phyloP scores from a whole-genome alignment of 2,888 invertebrate species.

The Teinopalpus imperialis region DNA sequence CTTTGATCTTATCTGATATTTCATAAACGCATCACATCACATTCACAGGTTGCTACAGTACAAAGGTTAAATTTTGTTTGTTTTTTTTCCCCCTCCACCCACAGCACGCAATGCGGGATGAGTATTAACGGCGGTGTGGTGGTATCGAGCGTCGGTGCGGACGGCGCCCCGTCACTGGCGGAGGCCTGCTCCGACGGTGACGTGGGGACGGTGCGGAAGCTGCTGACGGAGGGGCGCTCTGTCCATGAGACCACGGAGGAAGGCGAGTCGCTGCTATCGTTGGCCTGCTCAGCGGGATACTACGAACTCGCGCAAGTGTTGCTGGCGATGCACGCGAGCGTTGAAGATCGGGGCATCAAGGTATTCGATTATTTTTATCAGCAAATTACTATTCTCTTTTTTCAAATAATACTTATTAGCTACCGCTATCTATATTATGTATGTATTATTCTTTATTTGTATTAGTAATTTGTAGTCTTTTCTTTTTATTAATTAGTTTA shows the following conservation, averaged over 20 bases:
- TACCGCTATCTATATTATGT: no score
- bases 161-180: conserved; percentile 88
- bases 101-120: conserved; percentile 66
- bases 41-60: background rate
- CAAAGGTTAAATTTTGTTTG: background rate
- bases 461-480: no score
- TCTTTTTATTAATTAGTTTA: no score
- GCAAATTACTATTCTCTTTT: background rate
- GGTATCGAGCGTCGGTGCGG: conserved; percentile 72
- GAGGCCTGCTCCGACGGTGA: conserved; percentile 98
- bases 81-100: no score
- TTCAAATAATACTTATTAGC: no score
- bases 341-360: conserved; percentile 98
- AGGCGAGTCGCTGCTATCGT: conserved; percentile 96
- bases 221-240: conserved; percentile 95
- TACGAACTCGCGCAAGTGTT: conserved; percentile 98
- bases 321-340: conserved; percentile 98
- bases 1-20: conserved; percentile 82
- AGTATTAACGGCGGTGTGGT: conserved; percentile 42
- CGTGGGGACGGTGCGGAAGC: conserved; percentile 94
- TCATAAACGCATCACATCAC: no score
- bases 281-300: conserved; percentile 98
- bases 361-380: conserved; percentile 35
- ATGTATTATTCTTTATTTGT: no score
- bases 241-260: conserved; percentile 98